Evolutionary conservation across 2,113 vertebrate genomes (phyloP).

Genomic region (Rynchops niger): DNA sequence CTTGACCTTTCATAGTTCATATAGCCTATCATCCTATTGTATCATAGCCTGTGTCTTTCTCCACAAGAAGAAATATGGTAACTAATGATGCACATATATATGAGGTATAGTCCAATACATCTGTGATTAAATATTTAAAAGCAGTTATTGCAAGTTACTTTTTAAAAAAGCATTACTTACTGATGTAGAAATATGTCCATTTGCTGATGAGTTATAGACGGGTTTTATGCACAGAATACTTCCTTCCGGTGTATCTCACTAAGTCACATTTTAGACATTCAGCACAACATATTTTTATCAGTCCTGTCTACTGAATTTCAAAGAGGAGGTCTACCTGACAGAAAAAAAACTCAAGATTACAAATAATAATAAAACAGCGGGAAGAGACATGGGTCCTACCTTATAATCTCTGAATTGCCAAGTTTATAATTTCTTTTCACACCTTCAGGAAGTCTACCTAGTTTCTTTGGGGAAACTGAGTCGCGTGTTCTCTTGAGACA

Average conservation of each 20-base stretch:
- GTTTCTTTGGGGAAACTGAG: background rate
- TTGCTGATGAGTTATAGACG: background rate
- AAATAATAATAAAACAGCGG: background rate
- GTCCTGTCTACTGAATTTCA: background rate
- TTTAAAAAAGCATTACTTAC: background rate
- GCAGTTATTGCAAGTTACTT: background rate
- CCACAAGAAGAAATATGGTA: background rate
- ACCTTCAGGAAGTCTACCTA: background rate
- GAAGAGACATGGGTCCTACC: background rate
- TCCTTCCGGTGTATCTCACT: background rate
- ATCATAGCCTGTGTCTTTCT: background rate
- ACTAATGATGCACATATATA: background rate
- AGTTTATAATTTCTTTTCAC: background rate
- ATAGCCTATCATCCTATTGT: background rate
- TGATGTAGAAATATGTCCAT: background rate
- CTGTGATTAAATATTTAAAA: background rate
- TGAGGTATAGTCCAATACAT: background rate
- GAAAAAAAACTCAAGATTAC: background rate
- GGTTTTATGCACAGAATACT: background rate
- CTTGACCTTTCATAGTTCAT: constrained; percentile 24
- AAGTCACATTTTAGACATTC: background rate
- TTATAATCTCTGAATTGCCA: background rate
- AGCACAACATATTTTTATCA: background rate
- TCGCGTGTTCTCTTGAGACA: background rate
- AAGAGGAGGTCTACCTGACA: background rate